phyloP scores from a whole-genome alignment of 1,140 invertebrate species.

The Brachionus manjavacas region DNA sequence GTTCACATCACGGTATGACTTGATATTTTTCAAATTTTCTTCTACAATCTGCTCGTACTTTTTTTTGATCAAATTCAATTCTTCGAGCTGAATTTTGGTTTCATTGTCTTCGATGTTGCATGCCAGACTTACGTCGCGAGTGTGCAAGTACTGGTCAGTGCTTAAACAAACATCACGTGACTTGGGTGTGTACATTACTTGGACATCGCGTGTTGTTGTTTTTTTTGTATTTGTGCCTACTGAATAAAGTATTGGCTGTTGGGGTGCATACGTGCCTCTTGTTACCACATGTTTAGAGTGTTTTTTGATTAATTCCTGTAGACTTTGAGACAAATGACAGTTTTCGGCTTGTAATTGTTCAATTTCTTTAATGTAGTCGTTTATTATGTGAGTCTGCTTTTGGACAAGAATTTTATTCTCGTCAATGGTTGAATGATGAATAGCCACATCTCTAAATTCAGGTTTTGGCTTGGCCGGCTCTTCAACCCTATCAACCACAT shows the following conservation, averaged over 20 bases:
- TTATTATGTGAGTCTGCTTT: neutral
- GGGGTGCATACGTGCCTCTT: neutral
- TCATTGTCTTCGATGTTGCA: slow-evolving; percentile 12
- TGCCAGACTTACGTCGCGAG: neutral
- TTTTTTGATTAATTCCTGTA: slow-evolving; percentile 20
- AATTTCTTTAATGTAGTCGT: slow-evolving; percentile 14
- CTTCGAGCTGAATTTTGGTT: neutral
- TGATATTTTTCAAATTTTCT: neutral
- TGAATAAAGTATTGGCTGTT: slow-evolving; percentile 7
- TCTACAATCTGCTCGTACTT: neutral
- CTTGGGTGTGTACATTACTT: slow-evolving; percentile 40
- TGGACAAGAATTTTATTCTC: neutral
- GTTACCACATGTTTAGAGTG: slow-evolving; percentile 41
- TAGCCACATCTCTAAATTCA: slow-evolving; percentile 28
- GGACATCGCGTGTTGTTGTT: neutral
- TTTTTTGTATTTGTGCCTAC: slow-evolving; percentile 8
- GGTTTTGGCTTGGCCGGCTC: slow-evolving; percentile 1
- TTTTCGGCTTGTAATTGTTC: slow-evolving; percentile 21
- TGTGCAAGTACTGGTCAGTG: slow-evolving; percentile 2
- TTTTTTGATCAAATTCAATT: slow-evolving; percentile 22
- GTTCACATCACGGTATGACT: slow-evolving; percentile 35
- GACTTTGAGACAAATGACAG: neutral
- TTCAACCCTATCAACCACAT: slow-evolving; percentile 27
- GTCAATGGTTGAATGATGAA: slow-evolving; percentile 38
- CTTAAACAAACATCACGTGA: slow-evolving; percentile 30